Base-by-base conservation (phyloP, 2,888 invertebrate species). In the Kuschelorhynchus macadamiae region DNA sequence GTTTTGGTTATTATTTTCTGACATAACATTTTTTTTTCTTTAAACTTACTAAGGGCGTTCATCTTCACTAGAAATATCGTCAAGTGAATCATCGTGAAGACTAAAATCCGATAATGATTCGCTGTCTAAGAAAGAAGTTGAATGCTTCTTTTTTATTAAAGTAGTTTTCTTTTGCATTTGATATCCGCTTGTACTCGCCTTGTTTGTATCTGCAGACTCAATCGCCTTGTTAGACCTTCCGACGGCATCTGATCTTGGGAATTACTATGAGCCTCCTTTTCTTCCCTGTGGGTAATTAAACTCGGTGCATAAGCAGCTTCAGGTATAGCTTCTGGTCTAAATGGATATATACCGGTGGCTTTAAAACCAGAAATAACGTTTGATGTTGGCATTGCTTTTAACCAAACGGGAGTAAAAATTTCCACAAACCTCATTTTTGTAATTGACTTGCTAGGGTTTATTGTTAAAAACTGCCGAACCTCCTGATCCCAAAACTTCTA, bases 321-420 rank as follows among this genome's bases (percentile, higher is more conserved):
- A 52, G 64, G 47, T 65, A 46, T 46, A 46, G 46, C 46, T 46
- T 57, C 49, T 39, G 57, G 64, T 46, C 33, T 65, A 8, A 25
- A 55, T 55, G 25, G 46, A 46, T 46, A 46, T 18, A 46, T 21
- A 1, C 46, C 46, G 46, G 57, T 66, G 32, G 20, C 53, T 46
- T 21, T 50, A 53, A 67, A 67, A 39, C 60, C 61, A 11, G 30
- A 53, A 9, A 61, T 61, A 39, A 67, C 62, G 39, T 67, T 67
- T 16, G 30, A 18, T 17, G 55, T 47, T 11, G 67, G 55, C 67
- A 67, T 62, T 47, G 50, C 25, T 33, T 62, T 62, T 41, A 47
- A 62, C 62, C 57, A 57, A 18, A 63, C 57, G 14, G 30, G 39
- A 12, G 67, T 42, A 21, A 57, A 57, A 16, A 56, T 56, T 21